Conservation (phyloP, 2,113 vertebrate species). For the Motacilla tschutschensis region DNA sequence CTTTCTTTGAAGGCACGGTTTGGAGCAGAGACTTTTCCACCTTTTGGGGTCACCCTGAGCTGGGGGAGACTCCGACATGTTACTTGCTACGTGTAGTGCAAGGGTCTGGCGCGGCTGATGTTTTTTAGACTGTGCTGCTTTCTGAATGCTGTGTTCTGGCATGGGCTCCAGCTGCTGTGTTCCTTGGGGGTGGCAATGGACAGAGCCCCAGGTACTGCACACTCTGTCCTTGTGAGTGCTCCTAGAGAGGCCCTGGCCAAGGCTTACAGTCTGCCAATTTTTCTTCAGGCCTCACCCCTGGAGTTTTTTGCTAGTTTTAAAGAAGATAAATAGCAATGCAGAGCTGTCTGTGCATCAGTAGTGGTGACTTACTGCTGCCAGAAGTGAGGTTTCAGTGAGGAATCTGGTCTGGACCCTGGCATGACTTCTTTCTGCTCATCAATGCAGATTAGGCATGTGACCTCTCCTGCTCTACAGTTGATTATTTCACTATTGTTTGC, state of each 20-base stretch:
- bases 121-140: neutral
- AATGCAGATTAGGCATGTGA: neutral
- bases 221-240: neutral
- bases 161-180: neutral
- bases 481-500: neutral
- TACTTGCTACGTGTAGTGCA: accelerated
- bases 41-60: no score
- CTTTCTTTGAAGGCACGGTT: no score
- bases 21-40: no score
- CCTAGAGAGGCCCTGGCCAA: neutral
- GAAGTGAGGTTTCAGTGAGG: neutral
- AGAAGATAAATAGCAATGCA: neutral
- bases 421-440: neutral
- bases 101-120: neutral
- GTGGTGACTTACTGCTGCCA: neutral
- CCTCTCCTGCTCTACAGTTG: neutral
- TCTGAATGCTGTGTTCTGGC: neutral
- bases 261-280: neutral
- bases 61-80: neutral
- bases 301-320: neutral
- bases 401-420: neutral
- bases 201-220: neutral
- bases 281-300: neutral
- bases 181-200: neutral
- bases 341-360: neutral